Evolutionary conservation across 2,888 invertebrate species (phyloP), one percentile per base, ranked within the genome.

Genomic region (Baronia brevicornis): DNA sequence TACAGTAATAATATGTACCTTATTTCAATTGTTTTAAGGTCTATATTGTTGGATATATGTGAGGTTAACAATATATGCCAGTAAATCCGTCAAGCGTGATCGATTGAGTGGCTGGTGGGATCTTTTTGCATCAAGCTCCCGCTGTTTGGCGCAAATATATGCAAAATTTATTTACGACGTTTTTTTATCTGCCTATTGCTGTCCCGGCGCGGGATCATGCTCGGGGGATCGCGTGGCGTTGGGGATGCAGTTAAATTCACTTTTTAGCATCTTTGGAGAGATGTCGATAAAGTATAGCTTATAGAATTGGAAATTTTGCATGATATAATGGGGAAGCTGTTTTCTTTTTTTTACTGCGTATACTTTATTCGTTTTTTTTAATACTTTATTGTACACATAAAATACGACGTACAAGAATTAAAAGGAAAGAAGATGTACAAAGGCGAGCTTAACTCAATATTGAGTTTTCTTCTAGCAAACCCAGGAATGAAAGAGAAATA

Each of bases 41-140:
- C 21, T 35, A 30, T 26, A 29, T 35, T 35, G 5, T 29, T 26
- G 11, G 29, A 30, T 18, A 19, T 23, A 26, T 10, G 17, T 26
- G 8, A 3, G 8, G 12, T 26, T 21, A 26, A 17, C 29, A 30
- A 30, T 30, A 35, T 35, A 17, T 26, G 21, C 28, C 35, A 19
- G 35, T 35, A 35, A 35, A 35, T 35, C 41, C 45, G 48, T 51
- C 46, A 41, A 41, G 39, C 45, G 41, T 52, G 51, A 53, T 51
- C 48, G 50, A 53, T 53, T 43, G 49, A 46, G 36, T 36, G 36
- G 36, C 31, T 30, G 26, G n/a, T n/a, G 26, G 31, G 26, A 36
- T 27, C 27, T 36, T 36, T 27, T 36, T 36, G 30, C 21, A 26
- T n/a, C 5, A 17, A 27, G 30, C 36, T 36, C 36, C 36, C 36